Base-by-base conservation (phyloP, 2,888 invertebrate genomes). In the Lasioglossum lativentre region DNA sequence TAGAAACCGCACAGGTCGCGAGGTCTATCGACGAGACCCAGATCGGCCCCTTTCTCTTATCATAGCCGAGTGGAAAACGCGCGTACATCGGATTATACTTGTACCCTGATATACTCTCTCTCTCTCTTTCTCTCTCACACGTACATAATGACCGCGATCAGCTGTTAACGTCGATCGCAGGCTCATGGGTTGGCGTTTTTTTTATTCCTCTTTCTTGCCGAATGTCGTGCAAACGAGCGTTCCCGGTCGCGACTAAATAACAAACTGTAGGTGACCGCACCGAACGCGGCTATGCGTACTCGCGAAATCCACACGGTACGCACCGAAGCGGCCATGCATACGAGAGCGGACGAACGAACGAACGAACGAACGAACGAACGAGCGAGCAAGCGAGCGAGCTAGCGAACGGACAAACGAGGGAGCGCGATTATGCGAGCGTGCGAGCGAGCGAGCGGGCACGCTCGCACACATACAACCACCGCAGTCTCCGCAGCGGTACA, bases 81-180 rank as follows among this genome's bases (percentile, higher is more conserved):
- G 72, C 56, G 70, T 47, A 74, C 71, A 82, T 84, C 87, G 23
- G 73, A 66, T 12, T 34, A 34, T 34, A 34, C 34, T 34, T 34
- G 34, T 34, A 34, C 34, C 34, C 34, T 34, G 34, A 34, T n/a
- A n/a, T n/a, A n/a, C n/a, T n/a, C n/a, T n/a, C n/a, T n/a, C n/a
- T n/a, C n/a, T n/a, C n/a, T n/a, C n/a, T 3, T 34, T 3, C 34
- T 34, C 34, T 34, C 47, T 56, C 71, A 73, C 78, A 45, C 68
- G 71, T 75, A 87, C 79, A 70, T 63, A 79, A 71, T 52, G 71
- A 68, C 45, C 75, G 82, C 86, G 86, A 90, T 90, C 90, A 90
- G 90, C 90, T 90, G 90, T 90, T 90, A 90, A 85, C 86, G 83
- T 79, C 76, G 85, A 86, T 86, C 85, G 86, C 79, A 90, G 84